Percentiles rank a stretch among this genome's conserved stretches.
phyloP scores from a whole-genome alignment of 2,888 invertebrate genomes.

The Prosapia bicincta region DNA sequence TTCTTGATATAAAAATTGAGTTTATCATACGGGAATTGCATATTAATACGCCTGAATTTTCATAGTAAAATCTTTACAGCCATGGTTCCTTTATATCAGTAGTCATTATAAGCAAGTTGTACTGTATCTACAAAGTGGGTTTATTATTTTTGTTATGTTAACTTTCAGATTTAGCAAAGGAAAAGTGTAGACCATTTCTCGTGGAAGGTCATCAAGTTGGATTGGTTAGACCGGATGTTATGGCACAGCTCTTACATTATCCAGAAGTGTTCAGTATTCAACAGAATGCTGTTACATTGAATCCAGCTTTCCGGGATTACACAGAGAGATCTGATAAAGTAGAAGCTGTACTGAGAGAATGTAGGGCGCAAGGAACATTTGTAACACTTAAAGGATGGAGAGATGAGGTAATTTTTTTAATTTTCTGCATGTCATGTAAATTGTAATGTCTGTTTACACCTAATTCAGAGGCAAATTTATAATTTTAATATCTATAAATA shows the following conservation, averaged over 20 bases:
- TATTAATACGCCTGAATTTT: too few species aligned
- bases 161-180: slow-evolving; percentile 65
- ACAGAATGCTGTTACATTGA: slow-evolving; percentile 72
- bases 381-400: slow-evolving; percentile 87
- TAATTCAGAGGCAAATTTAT: too few species aligned
- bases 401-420: slow-evolving; percentile 65
- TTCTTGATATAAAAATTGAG: too few species aligned
- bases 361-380: slow-evolving; percentile 72
- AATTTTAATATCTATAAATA: too few species aligned
- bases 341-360: slow-evolving; percentile 72
- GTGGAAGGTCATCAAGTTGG: slow-evolving; percentile 89
- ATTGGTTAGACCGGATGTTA: slow-evolving; percentile 77
- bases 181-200: slow-evolving; percentile 80
- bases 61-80: too few species aligned
- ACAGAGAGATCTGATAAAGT: slow-evolving; percentile 74
- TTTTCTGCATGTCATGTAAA: neutral
- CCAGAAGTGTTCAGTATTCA: slow-evolving; percentile 77
- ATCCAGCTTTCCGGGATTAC: slow-evolving; percentile 84
- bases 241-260: slow-evolving; percentile 73
- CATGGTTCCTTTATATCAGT: too few species aligned
- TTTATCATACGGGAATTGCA: too few species aligned
- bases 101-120: too few species aligned
- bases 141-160: slow-evolving; percentile 22
- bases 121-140: too few species aligned
- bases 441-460: too few species aligned